Evolutionary conservation across 2,113 vertebrate species (phyloP).

Genomic region (Psittacus erithacus): DNA sequence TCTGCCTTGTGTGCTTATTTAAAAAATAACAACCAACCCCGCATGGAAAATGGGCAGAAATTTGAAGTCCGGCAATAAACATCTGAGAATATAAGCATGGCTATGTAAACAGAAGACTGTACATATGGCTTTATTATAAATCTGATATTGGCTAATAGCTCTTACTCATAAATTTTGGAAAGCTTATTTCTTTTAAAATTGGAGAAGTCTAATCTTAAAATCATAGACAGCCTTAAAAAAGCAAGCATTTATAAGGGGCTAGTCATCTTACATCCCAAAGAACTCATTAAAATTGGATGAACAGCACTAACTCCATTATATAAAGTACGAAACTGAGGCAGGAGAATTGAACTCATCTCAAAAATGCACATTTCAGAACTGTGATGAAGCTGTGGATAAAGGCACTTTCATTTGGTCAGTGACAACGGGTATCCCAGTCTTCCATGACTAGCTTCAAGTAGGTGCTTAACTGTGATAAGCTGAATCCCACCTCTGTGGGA

Average conservation of each 20-base stretch:
- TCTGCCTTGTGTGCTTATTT: background rate
- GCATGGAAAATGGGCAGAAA: background rate
- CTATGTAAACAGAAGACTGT: background rate
- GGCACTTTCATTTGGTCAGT: background rate
- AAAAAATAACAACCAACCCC: background rate
- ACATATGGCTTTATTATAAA: slow-evolving; percentile 3
- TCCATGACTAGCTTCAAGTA: background rate
- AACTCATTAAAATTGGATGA: slow-evolving; percentile 1
- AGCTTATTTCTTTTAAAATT: slow-evolving; percentile 3
- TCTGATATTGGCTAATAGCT: background rate
- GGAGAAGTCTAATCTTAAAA: background rate
- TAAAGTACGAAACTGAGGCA: background rate
- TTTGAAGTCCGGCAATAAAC: background rate
- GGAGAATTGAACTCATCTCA: background rate
- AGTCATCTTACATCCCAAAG: background rate
- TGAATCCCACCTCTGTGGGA: background rate
- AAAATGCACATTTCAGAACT: background rate
- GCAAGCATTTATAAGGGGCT: background rate
- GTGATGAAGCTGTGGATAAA: background rate
- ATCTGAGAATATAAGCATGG: background rate
- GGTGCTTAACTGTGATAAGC: background rate
- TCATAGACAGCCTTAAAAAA: background rate
- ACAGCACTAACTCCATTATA: background rate
- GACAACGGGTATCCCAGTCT: background rate
- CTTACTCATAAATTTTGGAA: slow-evolving; percentile 1